Percentiles rank a stretch among this genome's conserved stretches.
Evolutionary conservation across 53 echinoderm and acorn worm species (phyloP).

Genomic region (Temnopleurus reevesii): DNA sequence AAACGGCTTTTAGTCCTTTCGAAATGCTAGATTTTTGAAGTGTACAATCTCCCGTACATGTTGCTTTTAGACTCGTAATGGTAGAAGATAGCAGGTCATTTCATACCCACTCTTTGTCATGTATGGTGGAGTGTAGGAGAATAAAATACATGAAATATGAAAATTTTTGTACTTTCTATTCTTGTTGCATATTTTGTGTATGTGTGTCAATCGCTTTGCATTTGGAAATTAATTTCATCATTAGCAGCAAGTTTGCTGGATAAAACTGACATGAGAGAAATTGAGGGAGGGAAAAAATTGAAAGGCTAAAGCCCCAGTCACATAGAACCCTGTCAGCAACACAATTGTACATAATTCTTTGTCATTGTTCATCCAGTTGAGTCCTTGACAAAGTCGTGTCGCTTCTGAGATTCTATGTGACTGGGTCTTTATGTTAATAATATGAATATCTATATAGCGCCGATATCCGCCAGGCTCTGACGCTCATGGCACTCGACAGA

Average conservation of each 20-base stretch:
- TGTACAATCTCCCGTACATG: background rate
- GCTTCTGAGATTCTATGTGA: too few relatives aligned
- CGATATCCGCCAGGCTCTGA: too few relatives aligned
- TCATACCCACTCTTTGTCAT: slow-evolving; percentile 33
- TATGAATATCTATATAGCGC: too few relatives aligned
- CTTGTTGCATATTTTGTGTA: background rate
- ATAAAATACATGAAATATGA: background rate
- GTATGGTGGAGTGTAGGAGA: slow-evolving; percentile 47
- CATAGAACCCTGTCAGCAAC: too few relatives aligned
- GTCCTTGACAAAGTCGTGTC: too few relatives aligned
- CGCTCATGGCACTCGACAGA: too few relatives aligned
- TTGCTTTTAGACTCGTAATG: background rate
- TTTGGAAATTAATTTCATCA: background rate
- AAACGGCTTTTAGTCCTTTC: too few relatives aligned
- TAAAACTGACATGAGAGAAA: background rate
- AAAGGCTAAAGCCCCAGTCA: too few relatives aligned
- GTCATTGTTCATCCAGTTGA: too few relatives aligned
- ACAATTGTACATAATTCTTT: too few relatives aligned
- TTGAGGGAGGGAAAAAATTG: background rate
- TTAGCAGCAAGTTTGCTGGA: background rate
- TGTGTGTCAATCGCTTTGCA: background rate
- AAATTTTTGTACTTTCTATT: background rate
- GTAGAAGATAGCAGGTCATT: background rate
- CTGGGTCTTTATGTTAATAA: too few relatives aligned
- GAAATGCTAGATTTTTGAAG: background rate